Percentiles rank a stretch among this genome's conserved stretches.
phyloP scores from a whole-genome alignment of 1,140 invertebrate genomes.

The Cydia amplana region DNA sequence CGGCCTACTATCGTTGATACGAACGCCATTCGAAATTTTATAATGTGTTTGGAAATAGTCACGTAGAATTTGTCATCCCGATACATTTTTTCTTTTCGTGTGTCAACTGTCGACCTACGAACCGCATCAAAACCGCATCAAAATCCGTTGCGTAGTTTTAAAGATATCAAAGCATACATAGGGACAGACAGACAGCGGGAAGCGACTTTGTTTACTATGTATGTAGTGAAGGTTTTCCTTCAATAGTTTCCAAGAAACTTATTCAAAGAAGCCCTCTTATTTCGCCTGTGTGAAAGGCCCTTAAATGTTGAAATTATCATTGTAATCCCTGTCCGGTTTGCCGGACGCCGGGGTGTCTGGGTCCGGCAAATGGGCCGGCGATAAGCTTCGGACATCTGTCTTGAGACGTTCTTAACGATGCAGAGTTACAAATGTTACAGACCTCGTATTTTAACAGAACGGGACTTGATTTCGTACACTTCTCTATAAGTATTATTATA shows the following conservation, averaged over 20 bases:
- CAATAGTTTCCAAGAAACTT: background rate
- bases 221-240: too few relatives aligned
- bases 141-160: too few relatives aligned
- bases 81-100: too few relatives aligned
- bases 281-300: background rate
- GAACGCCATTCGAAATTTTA: too few relatives aligned
- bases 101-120: too few relatives aligned
- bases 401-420: slow-evolving; percentile 4
- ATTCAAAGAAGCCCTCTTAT: background rate
- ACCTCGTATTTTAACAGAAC: background rate
- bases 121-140: too few relatives aligned
- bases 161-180: too few relatives aligned
- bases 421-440: background rate
- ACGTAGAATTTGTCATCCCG: too few relatives aligned
- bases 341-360: background rate
- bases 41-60: too few relatives aligned
- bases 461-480: background rate
- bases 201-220: too few relatives aligned
- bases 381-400: slow-evolving; percentile 13
- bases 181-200: too few relatives aligned
- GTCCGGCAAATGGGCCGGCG: slow-evolving; percentile 4
- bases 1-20: too few relatives aligned
- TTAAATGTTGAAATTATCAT: background rate
- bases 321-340: background rate
- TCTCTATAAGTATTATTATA: background rate